Base-by-base conservation (phyloP, 2,888 invertebrate species). In the Metalampra italica region DNA sequence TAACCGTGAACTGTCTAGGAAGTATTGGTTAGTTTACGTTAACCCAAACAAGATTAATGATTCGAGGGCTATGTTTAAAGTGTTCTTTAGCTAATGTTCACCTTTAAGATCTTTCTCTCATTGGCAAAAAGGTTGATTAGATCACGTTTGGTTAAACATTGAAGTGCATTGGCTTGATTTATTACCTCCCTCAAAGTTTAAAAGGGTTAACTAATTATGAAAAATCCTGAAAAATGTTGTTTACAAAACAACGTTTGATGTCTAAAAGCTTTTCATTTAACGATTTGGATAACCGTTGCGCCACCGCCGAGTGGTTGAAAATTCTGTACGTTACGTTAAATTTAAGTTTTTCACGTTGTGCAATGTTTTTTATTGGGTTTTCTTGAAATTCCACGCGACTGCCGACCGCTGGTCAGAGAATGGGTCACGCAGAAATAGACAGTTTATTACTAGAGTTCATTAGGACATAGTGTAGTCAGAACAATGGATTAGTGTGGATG, bases 371-470 rank as follows among this genome's bases (percentile, higher is more conserved):
- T 77, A 75, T 78, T 68, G 66, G 63, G 63, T 74, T 79, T 79
- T 76, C 68, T 71, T 67, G 63, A 70, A 74, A 81, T 73, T 65
- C 68, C 67, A 64, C 64, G 57, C 63, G 68, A 66, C 71, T 68
- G 65, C 60, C 61, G 61, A 62, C 62, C 66, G 74, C 73, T 74
- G 39, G 39, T 13, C 66, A 72, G 63, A 78, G 77, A 82, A 80
- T 83, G 70, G 82, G 83, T 83, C 84, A 79, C 56, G 56, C 74
- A 69, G 71, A 82, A 84, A 84, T 83, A 84, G 78, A 72, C 57
- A 42, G 64, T 61, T 62, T 81, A 80, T 78, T 78, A 75, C 78
- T 74, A 66, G 75, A 75, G 57, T 80, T 79, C 78, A 75, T 82
- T 76, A 78, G 74, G 72, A 82, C 75, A 75, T 75, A 69, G 68